Evolutionary conservation across 2,797 vertebrate genomes (phyloP).

Genomic region (Aratinga solstitialis): DNA sequence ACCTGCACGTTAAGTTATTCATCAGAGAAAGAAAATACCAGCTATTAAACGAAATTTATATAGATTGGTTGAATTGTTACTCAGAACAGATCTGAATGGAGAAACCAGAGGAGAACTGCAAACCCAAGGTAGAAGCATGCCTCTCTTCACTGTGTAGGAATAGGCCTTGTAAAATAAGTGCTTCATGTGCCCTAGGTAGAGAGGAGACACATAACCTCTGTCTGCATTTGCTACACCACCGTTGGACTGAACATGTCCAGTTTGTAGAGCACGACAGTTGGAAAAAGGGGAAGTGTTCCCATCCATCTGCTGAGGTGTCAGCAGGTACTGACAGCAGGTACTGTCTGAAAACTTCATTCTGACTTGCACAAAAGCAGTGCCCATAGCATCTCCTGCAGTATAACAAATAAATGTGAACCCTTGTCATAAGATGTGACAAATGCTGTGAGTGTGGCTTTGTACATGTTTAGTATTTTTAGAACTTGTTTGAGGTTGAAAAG

Average conservation of each 20-base stretch:
- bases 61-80: neutral
- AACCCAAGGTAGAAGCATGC: fast-evolving
- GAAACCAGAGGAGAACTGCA: neutral
- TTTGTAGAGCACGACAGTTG: fast-evolving
- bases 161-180: neutral
- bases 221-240: neutral
- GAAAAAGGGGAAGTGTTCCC: neutral
- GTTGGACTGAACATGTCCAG: neutral
- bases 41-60: neutral
- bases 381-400: neutral
- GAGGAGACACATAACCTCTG: neutral
- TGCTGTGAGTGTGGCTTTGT: fast-evolving
- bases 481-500: neutral
- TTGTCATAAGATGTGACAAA: neutral
- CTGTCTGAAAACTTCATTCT: neutral
- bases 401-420: neutral
- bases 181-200: neutral
- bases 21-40: neutral
- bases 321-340: neutral
- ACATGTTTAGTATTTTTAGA: neutral
- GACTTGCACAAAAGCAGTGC: neutral
- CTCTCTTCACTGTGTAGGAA: fast-evolving
- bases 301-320: neutral
- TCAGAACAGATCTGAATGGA: neutral
- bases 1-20: neutral